These are phyloP conservation scores for Leptestheria dahalacensis DNA, from an alignment of 1,140 invertebrate species.

Conservation along the genomic window DNA sequence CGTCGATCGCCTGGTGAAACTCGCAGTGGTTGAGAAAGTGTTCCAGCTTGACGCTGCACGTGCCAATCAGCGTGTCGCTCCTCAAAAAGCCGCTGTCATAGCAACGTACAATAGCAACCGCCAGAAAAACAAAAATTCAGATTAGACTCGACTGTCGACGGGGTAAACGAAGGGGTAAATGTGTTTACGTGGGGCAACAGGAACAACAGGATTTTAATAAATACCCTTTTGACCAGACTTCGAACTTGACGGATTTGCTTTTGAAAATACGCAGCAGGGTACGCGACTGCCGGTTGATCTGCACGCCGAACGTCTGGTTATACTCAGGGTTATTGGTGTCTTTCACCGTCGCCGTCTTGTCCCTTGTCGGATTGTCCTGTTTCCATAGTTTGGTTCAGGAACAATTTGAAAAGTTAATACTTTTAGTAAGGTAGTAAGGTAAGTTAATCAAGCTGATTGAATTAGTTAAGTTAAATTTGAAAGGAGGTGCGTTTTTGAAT, in stretches of 20 bases:
- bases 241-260: conserved; percentile 70
- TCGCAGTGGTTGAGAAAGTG: conserved; percentile 70
- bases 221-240: conserved; percentile 87
- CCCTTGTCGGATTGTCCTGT: conserved; percentile 62
- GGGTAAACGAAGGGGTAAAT: no score
- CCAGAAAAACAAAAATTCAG: conserved; percentile 3
- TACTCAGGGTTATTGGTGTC: conserved; percentile 82
- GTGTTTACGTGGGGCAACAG: no score
- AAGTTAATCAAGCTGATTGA: no score
- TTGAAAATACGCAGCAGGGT: conserved; percentile 72
- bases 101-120: conserved; percentile 14
- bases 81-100: conserved; percentile 72
- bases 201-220: conserved; percentile 23
- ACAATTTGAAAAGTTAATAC: no score
- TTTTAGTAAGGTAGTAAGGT: no score
- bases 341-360: conserved; percentile 60
- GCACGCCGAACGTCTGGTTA: conserved; percentile 55
- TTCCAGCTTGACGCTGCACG: conserved; percentile 62
- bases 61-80: conserved; percentile 71
- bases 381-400: no score
- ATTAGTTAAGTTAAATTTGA: no score
- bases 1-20: conserved; percentile 78
- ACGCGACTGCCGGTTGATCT: conserved; percentile 61
- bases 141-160: no score
- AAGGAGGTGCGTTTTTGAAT: no score